Conservation (phyloP, 1,140 invertebrate genomes). For the Euura lappo region DNA sequence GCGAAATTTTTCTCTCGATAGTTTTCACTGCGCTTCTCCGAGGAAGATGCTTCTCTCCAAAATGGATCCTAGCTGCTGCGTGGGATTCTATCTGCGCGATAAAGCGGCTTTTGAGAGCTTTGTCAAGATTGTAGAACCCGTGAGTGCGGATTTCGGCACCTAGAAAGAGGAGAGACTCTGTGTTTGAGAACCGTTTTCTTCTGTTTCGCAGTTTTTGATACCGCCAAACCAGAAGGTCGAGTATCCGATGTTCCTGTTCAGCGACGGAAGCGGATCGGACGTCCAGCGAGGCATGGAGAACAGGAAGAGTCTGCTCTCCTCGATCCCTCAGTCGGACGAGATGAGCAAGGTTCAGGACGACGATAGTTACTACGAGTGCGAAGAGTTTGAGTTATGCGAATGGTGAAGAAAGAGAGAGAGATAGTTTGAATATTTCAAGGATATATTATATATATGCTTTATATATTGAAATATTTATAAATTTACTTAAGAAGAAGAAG, state of each 20-base stretch:
- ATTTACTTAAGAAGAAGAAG: not conserved
- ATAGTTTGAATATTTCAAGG: too few relatives aligned
- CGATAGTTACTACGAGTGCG: conserved; percentile 72
- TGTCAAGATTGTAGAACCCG: conserved; percentile 70
- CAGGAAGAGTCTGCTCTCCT: conserved; percentile 61
- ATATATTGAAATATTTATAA: not conserved
- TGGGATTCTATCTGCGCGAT: conserved; percentile 87
- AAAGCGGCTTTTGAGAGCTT: conserved; percentile 81
- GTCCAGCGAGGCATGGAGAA: conserved; percentile 61
- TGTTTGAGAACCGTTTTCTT: conserved; percentile 28
- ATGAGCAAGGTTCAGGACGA: conserved; percentile 62
- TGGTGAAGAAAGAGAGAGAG: not conserved
- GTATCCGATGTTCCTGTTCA: conserved; percentile 84
- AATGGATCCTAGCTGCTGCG: conserved; percentile 93
- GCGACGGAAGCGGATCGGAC: conserved; percentile 71
- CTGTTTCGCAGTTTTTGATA: conserved; percentile 61
- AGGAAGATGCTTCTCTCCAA: conserved; percentile 84
- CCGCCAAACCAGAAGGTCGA: conserved; percentile 66
- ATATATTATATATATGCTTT: not conserved
- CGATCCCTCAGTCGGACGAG: conserved; percentile 60
- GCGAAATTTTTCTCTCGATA: conserved; percentile 73
- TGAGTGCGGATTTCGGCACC: conserved; percentile 43
- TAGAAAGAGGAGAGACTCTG: not conserved
- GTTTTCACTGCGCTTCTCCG: conserved; percentile 88
- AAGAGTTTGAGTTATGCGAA: conserved; percentile 67